Evolutionary conservation across 1,140 invertebrate species (phyloP), one percentile per base, ranked within the genome.

Genomic region (Caerostris extrusa): DNA sequence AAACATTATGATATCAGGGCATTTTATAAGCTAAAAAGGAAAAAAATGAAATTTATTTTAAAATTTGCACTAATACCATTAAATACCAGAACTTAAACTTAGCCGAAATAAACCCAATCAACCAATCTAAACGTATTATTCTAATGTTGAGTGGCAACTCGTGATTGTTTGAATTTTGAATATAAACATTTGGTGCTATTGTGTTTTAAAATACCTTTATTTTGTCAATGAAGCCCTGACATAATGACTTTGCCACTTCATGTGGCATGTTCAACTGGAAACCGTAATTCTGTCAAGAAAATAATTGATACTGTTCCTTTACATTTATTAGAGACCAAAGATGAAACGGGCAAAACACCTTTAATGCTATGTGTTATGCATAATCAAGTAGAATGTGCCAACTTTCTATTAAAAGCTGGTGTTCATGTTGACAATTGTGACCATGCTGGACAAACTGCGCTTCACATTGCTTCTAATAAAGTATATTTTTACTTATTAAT

Each of bases 401-500:
- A 95, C 69, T 87, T 96, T 17, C 94, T 96, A 12, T 71, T 96
- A 3, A 96, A 96, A 94, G 95, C 95, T 34, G 95, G 95, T 10
- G 95, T 95, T 85, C 95, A 95, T 77, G 95, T 96, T 60, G 96
- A 96, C 94, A 95, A 96, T 89, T 95, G 94, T 91, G 96, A 96
- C 86, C 95, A 95, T 90, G 95, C 95, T 8, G 96, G 96, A 3
- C 95, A 96, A 17, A 96, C 96, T 56, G 95, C 96, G 7, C 94
- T 96, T 7, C 96, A 96, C 94, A 96, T 96, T 95, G 96, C 96
- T 61, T 95, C 96, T 17, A 96, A 96, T 90, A 96, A 96, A 95
- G 96, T 96, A 91, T 60, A 60, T 57, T 34, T 67, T 67, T 64
- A 34, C 34, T 34, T 34, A 34, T 34, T 34, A 34, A 34, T 34